These are phyloP conservation scores for Premnoplex brunnescens DNA, from an alignment of 2,797 vertebrate genomes.

Conservation along the genomic window DNA sequence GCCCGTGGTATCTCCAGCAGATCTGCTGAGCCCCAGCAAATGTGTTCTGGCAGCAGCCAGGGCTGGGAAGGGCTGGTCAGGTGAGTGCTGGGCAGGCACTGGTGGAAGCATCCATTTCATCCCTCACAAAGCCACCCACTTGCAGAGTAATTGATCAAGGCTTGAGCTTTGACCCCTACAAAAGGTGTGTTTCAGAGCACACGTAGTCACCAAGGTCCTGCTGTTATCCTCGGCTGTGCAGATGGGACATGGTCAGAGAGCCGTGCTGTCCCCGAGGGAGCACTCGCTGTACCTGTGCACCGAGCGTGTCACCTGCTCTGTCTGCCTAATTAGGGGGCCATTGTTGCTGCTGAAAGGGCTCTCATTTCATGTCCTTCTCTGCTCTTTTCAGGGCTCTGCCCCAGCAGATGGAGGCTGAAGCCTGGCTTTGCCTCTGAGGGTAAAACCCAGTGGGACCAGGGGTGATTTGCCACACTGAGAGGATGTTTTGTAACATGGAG, in stretches of 20 bases:
- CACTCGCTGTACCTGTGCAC: neutral
- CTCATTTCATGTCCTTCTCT: neutral
- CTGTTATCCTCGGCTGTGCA: neutral
- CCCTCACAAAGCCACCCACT: neutral
- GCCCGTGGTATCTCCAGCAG: neutral
- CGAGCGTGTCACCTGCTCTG: neutral
- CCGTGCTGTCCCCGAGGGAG: fast-evolving
- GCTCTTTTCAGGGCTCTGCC: neutral
- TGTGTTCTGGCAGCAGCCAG: neutral
- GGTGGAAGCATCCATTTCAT: neutral
- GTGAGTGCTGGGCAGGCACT: neutral
- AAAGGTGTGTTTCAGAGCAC: neutral
- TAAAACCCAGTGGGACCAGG: neutral
- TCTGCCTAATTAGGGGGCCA: neutral
- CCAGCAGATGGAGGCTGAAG: neutral
- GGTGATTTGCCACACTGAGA: neutral
- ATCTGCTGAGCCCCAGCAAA: neutral
- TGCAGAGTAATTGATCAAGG: neutral
- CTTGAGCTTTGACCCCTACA: neutral
- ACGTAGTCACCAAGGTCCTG: neutral
- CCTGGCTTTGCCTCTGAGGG: neutral
- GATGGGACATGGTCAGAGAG: neutral
- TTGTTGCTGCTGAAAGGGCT: neutral
- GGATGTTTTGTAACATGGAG: neutral
- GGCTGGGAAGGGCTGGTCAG: neutral